These are phyloP conservation scores for Turnix velox DNA, from an alignment of 2,113 vertebrate genomes.

Conservation along the genomic window DNA sequence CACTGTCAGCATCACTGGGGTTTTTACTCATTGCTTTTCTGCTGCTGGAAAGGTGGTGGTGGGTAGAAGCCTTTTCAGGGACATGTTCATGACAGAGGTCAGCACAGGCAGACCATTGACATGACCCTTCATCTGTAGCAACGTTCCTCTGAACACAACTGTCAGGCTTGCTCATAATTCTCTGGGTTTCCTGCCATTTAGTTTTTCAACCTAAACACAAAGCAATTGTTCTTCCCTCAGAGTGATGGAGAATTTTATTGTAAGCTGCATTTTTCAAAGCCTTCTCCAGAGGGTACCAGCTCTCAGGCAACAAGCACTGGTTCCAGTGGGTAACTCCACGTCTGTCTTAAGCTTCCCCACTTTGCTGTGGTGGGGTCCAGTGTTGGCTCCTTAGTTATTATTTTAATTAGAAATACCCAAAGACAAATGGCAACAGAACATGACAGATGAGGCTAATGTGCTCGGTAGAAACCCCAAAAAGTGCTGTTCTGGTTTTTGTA, in stretches of 20 bases:
- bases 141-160: background rate
- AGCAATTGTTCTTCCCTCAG: background rate
- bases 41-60: background rate
- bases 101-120: background rate
- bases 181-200: background rate
- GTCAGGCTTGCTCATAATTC: background rate
- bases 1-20: background rate
- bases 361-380: background rate
- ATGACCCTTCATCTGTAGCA: background rate
- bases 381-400: background rate
- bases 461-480: background rate
- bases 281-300: background rate
- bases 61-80: background rate
- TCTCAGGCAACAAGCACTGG: background rate
- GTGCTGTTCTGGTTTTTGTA: background rate
- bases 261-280: background rate
- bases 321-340: background rate
- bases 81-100: background rate
- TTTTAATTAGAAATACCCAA: background rate
- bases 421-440: background rate
- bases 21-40: background rate
- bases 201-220: conserved; percentile 3
- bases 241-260: background rate
- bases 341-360: background rate
- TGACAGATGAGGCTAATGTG: background rate